Percentiles rank a stretch among this genome's conserved stretches.
Evolutionary conservation across 2,113 vertebrate species (phyloP).

Genomic region (Thymallus thymallus): DNA sequence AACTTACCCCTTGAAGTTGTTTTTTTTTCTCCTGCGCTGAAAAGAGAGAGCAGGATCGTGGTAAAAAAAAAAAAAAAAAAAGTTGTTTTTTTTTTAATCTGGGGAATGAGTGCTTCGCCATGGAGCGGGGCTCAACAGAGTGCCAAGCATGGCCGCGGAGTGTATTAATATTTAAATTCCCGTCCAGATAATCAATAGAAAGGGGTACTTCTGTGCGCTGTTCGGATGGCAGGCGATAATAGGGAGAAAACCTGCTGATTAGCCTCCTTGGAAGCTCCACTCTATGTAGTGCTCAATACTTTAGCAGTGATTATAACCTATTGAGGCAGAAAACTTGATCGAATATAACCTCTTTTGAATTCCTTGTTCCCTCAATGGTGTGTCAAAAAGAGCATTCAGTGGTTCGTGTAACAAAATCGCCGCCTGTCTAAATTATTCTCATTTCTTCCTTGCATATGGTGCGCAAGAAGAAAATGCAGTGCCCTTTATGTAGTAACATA

Average conservation of each 20-base stretch:
- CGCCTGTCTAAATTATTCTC: conserved; percentile 82
- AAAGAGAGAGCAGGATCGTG: conserved; percentile 76
- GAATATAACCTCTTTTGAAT: conserved; percentile 97
- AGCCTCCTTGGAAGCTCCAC: conserved; percentile 90
- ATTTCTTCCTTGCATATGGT: conserved; percentile 88
- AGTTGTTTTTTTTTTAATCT: conserved; percentile 73
- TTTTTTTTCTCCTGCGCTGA: conserved; percentile 46
- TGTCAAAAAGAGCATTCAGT: conserved; percentile 99
- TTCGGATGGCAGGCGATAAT: conserved; percentile 87
- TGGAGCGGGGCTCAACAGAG: conserved; percentile 73
- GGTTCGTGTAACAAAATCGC: conserved; percentile 90
- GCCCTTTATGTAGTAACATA: conserved; percentile 82
- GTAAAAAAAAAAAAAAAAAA: conserved; percentile 57
- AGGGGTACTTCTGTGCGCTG: conserved; percentile 76
- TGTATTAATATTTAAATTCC: conserved; percentile 85
- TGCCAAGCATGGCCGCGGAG: conserved; percentile 70
- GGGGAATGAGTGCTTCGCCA: conserved; percentile 78
- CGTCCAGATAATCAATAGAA: conserved; percentile 80
- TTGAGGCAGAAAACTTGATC: conserved; percentile 99
- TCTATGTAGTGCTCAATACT: conserved; percentile 90
- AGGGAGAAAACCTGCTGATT: conserved; percentile 90
- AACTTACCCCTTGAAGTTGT: conserved; percentile 70
- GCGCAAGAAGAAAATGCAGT: conserved; percentile 79
- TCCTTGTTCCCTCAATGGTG: conserved; percentile 95
- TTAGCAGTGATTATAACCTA: conserved; percentile 96